These are phyloP conservation scores for Cladorhizidae sp. DNA, from an alignment of 37 sponge, comb jelly and placozoan species.

Conservation along the genomic window DNA sequence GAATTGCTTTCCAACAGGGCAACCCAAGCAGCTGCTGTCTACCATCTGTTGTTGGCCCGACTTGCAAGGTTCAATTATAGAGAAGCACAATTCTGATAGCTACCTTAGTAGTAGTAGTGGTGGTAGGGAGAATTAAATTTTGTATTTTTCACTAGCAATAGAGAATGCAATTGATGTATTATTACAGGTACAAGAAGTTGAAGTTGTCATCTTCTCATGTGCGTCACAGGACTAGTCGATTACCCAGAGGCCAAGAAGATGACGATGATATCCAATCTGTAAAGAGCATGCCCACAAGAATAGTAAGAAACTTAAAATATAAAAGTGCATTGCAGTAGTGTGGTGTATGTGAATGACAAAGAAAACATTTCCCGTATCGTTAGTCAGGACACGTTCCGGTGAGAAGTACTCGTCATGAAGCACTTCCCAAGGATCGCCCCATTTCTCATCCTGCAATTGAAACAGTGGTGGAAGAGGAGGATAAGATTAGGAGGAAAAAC, in stretches of 20 bases:
- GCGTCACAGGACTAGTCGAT: not conserved
- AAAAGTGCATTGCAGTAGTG: no score
- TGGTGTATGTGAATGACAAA: not conserved
- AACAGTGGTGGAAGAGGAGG: slow-evolving; percentile 11
- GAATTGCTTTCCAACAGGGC: slow-evolving; percentile 41
- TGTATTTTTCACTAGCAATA: not conserved
- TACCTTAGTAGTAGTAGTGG: no score
- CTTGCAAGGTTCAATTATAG: slow-evolving; percentile 44
- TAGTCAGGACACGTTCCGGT: not conserved
- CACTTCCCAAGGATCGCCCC: not conserved
- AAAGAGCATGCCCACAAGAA: slow-evolving; percentile 22
- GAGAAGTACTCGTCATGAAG: not conserved
- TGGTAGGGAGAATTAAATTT: not conserved
- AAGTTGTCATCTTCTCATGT: not conserved
- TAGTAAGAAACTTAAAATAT: not conserved
- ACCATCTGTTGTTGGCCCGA: slow-evolving; percentile 54
- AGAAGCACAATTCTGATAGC: no score
- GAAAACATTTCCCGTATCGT: not conserved
- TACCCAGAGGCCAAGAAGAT: slow-evolving; percentile 40
- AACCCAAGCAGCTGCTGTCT: slow-evolving; percentile 48
- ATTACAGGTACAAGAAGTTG: slow-evolving; percentile 8
- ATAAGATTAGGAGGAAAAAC: not conserved
- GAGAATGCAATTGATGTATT: not conserved
- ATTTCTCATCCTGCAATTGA: not conserved
- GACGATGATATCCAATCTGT: slow-evolving; percentile 42